Evolutionary conservation across 2,888 invertebrate genomes (phyloP).

Genomic region (Branchipolynoe longqiensis): DNA sequence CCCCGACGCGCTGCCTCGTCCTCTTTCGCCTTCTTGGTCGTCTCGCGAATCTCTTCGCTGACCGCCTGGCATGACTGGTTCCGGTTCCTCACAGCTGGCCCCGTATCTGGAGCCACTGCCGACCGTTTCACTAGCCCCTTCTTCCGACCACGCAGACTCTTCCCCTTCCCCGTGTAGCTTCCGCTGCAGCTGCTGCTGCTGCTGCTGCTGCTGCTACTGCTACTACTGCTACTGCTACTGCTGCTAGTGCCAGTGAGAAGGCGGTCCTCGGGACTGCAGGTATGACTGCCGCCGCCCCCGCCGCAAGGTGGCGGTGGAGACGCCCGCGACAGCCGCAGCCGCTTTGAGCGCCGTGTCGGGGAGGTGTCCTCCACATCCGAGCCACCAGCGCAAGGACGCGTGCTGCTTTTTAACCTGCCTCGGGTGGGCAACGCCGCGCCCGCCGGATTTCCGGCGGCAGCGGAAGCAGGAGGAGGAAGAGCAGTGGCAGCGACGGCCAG

Average conservation of each 20-base stretch:
- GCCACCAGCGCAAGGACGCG: background rate
- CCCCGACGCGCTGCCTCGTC: slow-evolving; percentile 59
- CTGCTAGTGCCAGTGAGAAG: background rate
- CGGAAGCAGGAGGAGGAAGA: no score
- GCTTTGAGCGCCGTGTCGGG: slow-evolving; percentile 29
- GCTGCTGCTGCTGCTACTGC: background rate
- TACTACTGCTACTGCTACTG: background rate
- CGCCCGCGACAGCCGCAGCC: background rate
- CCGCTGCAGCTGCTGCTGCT: background rate
- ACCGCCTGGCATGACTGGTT: slow-evolving; percentile 68
- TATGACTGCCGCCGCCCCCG: background rate
- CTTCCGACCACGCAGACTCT: slow-evolving; percentile 61
- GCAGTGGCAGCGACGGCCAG: background rate
- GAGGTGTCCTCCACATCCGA: background rate
- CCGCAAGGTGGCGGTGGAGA: background rate
- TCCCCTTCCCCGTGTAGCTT: slow-evolving; percentile 59
- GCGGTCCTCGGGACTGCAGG: background rate
- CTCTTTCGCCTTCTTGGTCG: slow-evolving; percentile 63
- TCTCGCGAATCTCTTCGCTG: slow-evolving; percentile 71
- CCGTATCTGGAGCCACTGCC: background rate
- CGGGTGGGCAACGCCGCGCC: background rate
- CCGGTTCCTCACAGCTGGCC: background rate
- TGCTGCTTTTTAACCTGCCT: slow-evolving; percentile 18
- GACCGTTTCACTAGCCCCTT: slow-evolving; percentile 61
- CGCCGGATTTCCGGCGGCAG: background rate